phyloP scores from a whole-genome alignment of 2,797 vertebrate species.

The Amblyopsis hoosieri region DNA sequence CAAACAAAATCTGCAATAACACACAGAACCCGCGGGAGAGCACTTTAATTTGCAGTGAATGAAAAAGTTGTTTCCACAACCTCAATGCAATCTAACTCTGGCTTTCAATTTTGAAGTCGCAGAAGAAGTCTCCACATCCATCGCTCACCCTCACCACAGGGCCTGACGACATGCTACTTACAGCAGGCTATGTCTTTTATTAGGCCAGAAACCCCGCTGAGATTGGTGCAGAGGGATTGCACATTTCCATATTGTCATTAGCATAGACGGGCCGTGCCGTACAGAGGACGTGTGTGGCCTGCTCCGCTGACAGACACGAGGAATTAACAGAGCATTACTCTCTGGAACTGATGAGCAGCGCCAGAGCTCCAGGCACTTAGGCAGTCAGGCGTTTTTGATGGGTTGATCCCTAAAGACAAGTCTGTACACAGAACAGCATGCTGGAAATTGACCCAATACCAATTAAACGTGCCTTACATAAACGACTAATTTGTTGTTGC shows the following conservation, averaged over 20 bases:
- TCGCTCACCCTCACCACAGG: constrained; percentile 40
- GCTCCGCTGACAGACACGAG: constrained; percentile 16
- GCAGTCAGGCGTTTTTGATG: constrained; percentile 40
- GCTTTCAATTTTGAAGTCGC: constrained; percentile 47
- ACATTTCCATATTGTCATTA: constrained; percentile 54
- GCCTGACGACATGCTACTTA: constrained; percentile 56
- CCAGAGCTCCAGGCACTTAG: constrained; percentile 6
- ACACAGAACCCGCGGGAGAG: constrained; percentile 23
- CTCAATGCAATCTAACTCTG: constrained; percentile 42
- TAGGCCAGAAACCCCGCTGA: constrained; percentile 38
- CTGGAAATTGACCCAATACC: constrained; percentile 36
- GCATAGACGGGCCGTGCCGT: constrained; percentile 20
- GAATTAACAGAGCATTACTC: constrained; percentile 45
- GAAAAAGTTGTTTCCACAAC: constrained; percentile 28
- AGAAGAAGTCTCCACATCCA: constrained; percentile 43
- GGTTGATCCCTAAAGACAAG: constrained; percentile 40
- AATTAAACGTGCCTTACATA: constrained; percentile 23
- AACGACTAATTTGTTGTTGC: background rate
- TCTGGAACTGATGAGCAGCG: constrained; percentile 18
- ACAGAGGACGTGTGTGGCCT: constrained; percentile 22
- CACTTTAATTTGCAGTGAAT: constrained; percentile 46
- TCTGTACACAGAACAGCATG: constrained; percentile 17
- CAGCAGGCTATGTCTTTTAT: constrained; percentile 55
- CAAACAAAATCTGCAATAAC: constrained; percentile 20
- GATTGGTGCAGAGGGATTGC: constrained; percentile 44